phyloP scores from a whole-genome alignment of 2,797 vertebrate species.

The Lithobates pipiens region DNA sequence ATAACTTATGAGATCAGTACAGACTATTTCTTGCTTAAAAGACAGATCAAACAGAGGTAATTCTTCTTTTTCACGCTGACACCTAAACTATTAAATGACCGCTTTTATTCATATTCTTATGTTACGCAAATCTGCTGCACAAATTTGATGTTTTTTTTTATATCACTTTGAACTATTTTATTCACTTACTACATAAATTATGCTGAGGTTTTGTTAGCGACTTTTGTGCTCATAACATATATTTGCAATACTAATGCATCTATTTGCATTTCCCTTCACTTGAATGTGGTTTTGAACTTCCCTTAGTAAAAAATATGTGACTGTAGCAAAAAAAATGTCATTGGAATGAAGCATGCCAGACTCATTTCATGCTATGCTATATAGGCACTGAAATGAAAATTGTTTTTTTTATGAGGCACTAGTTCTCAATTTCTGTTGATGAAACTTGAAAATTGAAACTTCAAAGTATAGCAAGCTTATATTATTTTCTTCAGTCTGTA shows the following conservation, averaged over 20 bases:
- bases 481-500: slow-evolving; percentile 47
- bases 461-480: slow-evolving; percentile 44
- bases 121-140: neutral
- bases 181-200: slow-evolving; percentile 21
- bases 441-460: slow-evolving; percentile 59
- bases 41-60: neutral
- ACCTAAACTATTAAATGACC: slow-evolving; percentile 17
- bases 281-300: slow-evolving; percentile 38
- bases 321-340: slow-evolving; percentile 35
- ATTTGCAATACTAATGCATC: slow-evolving; percentile 17
- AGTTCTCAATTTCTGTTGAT: slow-evolving; percentile 59
- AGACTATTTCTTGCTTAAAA: neutral
- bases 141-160: slow-evolving; percentile 6
- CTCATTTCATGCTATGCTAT: slow-evolving; percentile 60
- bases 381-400: slow-evolving; percentile 58
- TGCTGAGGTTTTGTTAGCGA: neutral
- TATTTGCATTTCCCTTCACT: slow-evolving; percentile 31
- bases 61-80: slow-evolving; percentile 8
- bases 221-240: slow-evolving; percentile 29
- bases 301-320: slow-evolving; percentile 38
- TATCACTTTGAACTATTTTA: neutral
- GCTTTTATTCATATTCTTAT: neutral
- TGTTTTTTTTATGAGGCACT: slow-evolving; percentile 59
- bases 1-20: neutral
- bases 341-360: slow-evolving; percentile 40